Evolutionary conservation across 2,888 invertebrate species (phyloP).

Genomic region (Lochmaea crataegi): DNA sequence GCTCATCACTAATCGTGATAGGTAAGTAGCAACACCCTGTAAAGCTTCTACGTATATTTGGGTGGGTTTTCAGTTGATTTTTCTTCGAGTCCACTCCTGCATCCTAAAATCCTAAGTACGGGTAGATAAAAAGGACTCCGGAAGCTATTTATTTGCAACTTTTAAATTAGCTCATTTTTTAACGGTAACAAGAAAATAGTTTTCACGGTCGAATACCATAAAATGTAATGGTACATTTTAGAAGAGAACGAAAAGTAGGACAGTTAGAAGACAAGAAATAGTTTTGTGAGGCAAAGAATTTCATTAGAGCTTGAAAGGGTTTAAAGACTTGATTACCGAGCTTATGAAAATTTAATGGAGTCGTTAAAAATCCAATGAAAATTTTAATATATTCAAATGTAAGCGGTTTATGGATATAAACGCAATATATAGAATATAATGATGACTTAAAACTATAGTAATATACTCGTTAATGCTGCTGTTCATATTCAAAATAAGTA

Average conservation of each 20-base stretch:
- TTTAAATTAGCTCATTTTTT: constrained; percentile 17
- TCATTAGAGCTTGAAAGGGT: constrained; percentile 3
- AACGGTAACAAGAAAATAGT: constrained; percentile 11
- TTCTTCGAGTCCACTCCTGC: neutral
- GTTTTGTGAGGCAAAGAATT: constrained; percentile 1
- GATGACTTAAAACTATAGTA: neutral
- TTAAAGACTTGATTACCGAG: constrained; percentile 4
- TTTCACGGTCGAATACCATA: constrained; percentile 11
- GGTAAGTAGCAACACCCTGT: too few species aligned
- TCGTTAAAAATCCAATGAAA: neutral
- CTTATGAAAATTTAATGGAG: constrained; percentile 3
- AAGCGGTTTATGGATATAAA: neutral
- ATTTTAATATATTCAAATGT: constrained; percentile 1
- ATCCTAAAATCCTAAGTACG: neutral
- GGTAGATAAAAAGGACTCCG: constrained; percentile 7
- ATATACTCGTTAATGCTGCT: neutral
- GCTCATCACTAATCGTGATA: too few species aligned
- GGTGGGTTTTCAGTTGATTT: neutral
- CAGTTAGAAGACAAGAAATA: neutral
- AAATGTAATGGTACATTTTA: neutral
- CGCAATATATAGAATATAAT: neutral
- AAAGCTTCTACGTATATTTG: too few species aligned
- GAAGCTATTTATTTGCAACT: constrained; percentile 17
- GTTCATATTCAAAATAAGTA: too few species aligned
- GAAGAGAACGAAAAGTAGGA: neutral